Evolutionary conservation across 2,113 vertebrate genomes (phyloP).

Genomic region (Psilopsiagon aymara): DNA sequence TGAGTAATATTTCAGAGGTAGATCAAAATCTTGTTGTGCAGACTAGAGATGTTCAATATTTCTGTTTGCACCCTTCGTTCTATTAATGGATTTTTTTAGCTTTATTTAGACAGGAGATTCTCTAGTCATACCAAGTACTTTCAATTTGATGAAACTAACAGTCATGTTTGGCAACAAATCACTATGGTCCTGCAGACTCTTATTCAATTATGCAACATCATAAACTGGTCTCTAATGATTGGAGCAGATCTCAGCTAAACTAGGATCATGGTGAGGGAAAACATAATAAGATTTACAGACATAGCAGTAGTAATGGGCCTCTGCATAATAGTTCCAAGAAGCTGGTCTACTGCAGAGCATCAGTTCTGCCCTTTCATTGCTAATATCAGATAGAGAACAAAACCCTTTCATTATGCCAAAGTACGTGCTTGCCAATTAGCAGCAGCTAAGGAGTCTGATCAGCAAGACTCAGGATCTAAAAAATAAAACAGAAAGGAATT

Average conservation of each 20-base stretch:
- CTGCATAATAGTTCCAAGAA: conserved; percentile 41
- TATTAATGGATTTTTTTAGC: neutral
- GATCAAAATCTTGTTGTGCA: neutral
- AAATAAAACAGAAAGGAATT: conserved; percentile 24
- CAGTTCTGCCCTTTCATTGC: conserved; percentile 34
- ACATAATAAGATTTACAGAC: conserved; percentile 58
- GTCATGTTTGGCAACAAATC: conserved; percentile 46
- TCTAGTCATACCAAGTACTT: neutral
- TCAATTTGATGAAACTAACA: conserved; percentile 51
- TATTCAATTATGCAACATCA: conserved; percentile 61
- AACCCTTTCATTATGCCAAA: conserved; percentile 21
- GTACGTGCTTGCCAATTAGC: conserved; percentile 19
- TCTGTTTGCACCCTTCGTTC: neutral
- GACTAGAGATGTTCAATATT: neutral
- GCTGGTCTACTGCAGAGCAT: conserved; percentile 34
- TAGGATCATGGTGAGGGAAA: conserved; percentile 19
- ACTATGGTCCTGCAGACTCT: conserved; percentile 37
- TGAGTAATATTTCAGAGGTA: neutral
- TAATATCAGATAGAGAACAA: conserved; percentile 42
- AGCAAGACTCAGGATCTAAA: neutral
- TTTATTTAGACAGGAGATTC: neutral
- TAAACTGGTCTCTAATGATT: conserved; percentile 49
- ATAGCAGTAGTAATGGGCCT: conserved; percentile 16
- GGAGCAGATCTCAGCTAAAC: conserved; percentile 55
- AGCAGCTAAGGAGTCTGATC: conserved; percentile 38